These are phyloP conservation scores for Lasiurus borealis DNA, from an alignment of 2,113 vertebrate species.

Conservation along the genomic window DNA sequence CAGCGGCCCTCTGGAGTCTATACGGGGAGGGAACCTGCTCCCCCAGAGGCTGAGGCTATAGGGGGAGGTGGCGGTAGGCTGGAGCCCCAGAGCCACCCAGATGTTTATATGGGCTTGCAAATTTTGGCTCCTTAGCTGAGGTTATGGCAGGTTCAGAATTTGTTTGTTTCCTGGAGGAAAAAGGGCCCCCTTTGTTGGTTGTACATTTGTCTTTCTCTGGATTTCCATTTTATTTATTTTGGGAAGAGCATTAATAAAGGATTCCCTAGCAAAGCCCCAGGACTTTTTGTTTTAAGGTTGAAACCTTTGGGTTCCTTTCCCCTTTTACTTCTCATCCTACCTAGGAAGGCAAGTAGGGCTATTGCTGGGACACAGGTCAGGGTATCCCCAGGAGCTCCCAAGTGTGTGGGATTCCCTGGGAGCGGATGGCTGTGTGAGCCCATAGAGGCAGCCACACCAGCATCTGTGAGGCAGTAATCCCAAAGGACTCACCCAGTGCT, in stretches of 20 bases:
- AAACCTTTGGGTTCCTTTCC: neutral
- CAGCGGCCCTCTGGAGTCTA: neutral
- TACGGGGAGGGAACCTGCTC: neutral
- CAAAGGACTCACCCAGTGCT: neutral
- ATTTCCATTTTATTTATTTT: constrained; percentile 40
- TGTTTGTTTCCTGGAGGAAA: neutral
- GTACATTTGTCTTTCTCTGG: neutral
- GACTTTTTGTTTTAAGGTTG: neutral
- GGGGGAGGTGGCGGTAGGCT: neutral
- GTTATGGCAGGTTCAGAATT: constrained; percentile 40
- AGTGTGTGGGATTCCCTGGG: neutral
- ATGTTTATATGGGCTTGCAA: constrained; percentile 53
- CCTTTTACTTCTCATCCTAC: neutral
- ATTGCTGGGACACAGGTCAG: neutral
- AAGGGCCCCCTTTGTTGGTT: constrained; percentile 27
- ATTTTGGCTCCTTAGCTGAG: neutral
- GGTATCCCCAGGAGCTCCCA: neutral
- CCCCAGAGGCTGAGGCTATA: neutral
- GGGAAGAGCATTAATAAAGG: constrained; percentile 63
- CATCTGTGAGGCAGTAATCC: neutral
- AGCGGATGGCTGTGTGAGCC: neutral
- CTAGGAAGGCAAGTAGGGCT: neutral
- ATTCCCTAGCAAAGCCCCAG: neutral
- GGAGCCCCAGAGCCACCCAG: neutral
- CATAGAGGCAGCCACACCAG: neutral